Evolutionary conservation across 2,113 vertebrate species (phyloP).

Genomic region (Saguinus midas): DNA sequence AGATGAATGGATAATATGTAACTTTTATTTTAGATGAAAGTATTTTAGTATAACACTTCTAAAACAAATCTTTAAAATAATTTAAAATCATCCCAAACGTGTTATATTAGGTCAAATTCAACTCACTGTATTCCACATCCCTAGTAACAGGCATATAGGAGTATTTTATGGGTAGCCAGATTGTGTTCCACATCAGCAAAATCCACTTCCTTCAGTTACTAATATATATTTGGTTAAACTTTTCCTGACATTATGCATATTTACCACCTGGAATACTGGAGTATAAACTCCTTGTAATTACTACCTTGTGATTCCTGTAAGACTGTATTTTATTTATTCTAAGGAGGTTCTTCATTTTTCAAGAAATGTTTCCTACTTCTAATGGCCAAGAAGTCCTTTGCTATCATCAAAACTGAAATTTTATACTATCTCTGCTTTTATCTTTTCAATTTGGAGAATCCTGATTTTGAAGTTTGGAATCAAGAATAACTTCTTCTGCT

Average conservation of each 20-base stretch:
- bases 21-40: constrained; percentile 36
- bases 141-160: not conserved
- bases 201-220: not conserved
- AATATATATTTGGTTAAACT: not conserved
- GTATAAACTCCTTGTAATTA: not conserved
- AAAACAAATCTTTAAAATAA: constrained; percentile 7
- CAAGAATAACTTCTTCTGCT: not conserved
- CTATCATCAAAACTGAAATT: not conserved
- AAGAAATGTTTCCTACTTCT: not conserved
- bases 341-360: not conserved
- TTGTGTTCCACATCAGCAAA: not conserved
- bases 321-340: not conserved
- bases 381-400: not conserved
- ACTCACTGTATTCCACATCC: not conserved
- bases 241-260: not conserved
- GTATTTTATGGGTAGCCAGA: not conserved
- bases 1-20: not conserved
- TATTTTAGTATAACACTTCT: not conserved
- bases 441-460: not conserved
- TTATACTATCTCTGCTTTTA: not conserved
- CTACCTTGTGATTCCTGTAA: not conserved
- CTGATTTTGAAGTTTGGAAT: not conserved
- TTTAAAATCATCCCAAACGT: not conserved
- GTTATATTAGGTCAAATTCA: not conserved
- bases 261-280: not conserved